A percentile compares a stretch with the other conserved stretches of the same genome.
phyloP scores from a whole-genome alignment of 2,797 vertebrate genomes.

The Emys orbicularis region DNA sequence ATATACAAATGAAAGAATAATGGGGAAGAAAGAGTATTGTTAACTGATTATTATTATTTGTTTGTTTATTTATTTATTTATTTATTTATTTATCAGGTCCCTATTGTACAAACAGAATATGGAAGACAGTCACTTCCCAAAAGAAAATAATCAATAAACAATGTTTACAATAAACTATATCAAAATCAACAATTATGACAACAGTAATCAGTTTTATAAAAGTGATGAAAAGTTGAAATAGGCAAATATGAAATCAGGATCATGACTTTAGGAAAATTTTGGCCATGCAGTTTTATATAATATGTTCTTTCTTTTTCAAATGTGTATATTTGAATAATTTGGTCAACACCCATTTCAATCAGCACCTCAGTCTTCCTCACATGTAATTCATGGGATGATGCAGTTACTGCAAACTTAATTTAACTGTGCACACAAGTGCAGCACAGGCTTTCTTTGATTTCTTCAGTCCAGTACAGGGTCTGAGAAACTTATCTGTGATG shows the following conservation, averaged over 20 bases:
- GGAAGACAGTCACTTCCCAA: neutral
- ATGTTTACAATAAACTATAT: neutral
- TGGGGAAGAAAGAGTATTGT: neutral
- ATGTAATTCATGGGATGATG: neutral
- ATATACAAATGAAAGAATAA: fast-evolving
- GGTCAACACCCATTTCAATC: neutral
- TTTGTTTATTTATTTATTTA: neutral
- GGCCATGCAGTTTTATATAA: neutral
- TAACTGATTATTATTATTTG: neutral
- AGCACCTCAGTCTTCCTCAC: neutral
- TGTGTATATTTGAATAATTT: neutral
- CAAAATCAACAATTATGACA: neutral
- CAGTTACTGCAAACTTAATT: neutral
- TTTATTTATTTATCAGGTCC: no score
- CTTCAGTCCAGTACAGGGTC: neutral
- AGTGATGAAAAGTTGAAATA: neutral
- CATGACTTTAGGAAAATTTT: neutral
- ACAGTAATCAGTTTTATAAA: neutral
- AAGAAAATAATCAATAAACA: neutral
- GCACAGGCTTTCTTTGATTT: neutral
- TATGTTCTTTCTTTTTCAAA: neutral
- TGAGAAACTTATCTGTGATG: neutral
- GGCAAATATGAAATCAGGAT: neutral
- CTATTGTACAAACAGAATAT: no score
- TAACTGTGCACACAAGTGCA: neutral